Conservation (phyloP, 2,797 vertebrate genomes). For the Acrossocheilus fasciatus region DNA sequence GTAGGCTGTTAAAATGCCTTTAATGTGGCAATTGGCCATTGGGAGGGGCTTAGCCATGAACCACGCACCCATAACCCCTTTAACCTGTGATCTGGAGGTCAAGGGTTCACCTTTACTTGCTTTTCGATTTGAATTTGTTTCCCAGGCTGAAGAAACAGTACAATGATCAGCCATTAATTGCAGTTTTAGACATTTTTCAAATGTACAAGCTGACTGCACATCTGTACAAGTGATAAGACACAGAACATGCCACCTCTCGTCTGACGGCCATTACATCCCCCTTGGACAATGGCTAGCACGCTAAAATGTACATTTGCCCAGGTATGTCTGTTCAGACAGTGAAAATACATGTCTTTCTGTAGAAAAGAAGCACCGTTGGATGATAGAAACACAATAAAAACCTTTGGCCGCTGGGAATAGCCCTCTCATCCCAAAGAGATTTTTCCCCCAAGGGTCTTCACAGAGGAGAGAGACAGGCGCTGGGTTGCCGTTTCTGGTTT, state of each 20-base stretch:
- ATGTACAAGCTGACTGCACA: conserved; percentile 37
- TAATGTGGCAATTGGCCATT: conserved; percentile 58
- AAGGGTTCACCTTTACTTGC: conserved; percentile 29
- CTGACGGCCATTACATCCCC: conserved; percentile 52
- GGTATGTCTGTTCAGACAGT: conserved; percentile 64
- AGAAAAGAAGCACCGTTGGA: conserved; percentile 71
- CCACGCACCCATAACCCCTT: conserved; percentile 42
- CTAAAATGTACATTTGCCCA: conserved; percentile 53
- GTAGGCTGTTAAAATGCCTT: conserved; percentile 60
- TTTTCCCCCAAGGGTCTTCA: conserved; percentile 55
- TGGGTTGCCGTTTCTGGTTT: conserved; percentile 55
- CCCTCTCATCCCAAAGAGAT: conserved; percentile 56
- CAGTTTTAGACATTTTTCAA: conserved; percentile 47
- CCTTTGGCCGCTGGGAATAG: conserved; percentile 58
- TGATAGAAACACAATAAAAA: conserved; percentile 65
- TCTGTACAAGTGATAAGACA: conserved; percentile 43
- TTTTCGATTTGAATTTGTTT: conserved; percentile 27
- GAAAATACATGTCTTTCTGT: conserved; percentile 64
- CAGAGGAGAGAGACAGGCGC: conserved; percentile 55
- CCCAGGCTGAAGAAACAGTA: conserved; percentile 22
- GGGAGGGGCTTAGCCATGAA: conserved; percentile 53
- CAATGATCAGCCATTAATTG: conserved; percentile 37
- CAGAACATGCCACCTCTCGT: conserved; percentile 52
- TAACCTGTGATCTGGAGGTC: conserved; percentile 2
- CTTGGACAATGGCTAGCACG: conserved; percentile 48